Evolutionary conservation across 2,797 vertebrate species (phyloP).

Genomic region (Cyclura pinguis): DNA sequence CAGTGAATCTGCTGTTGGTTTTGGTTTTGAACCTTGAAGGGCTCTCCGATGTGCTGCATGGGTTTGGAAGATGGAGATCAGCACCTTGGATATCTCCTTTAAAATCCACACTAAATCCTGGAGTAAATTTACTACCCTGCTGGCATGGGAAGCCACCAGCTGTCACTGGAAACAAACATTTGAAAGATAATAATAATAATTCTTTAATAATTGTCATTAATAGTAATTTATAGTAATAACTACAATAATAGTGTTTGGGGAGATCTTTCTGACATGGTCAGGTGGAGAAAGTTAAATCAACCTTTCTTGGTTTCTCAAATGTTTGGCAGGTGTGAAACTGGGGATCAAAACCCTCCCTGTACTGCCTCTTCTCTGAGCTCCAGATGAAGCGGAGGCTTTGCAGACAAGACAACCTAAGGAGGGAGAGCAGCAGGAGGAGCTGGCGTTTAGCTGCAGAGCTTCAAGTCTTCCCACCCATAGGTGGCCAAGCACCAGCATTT

Average conservation of each 20-base stretch:
- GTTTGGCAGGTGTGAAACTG: constrained; percentile 37
- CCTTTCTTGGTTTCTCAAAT: constrained; percentile 26
- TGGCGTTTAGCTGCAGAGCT: constrained; percentile 35
- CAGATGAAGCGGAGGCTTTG: constrained; percentile 31
- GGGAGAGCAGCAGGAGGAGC: constrained; percentile 20
- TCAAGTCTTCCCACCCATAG: constrained; percentile 24
- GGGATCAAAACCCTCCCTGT: not conserved
- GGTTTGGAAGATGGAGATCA: no score
- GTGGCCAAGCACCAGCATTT: not conserved
- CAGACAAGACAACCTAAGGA: not conserved
- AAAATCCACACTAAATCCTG: no score
- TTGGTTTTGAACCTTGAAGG: not conserved
- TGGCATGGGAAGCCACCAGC: not conserved
- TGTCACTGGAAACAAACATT: not conserved
- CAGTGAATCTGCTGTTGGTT: not conserved
- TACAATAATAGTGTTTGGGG: not conserved
- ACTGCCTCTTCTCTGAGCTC: not conserved
- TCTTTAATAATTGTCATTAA: not conserved
- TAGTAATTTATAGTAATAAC: not conserved
- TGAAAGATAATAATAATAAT: not conserved
- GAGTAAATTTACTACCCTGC: no score
- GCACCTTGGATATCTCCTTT: no score
- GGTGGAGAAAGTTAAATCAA: not conserved
- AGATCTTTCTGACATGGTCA: not conserved
- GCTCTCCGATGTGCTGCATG: not conserved